Evolutionary conservation across 2,797 vertebrate species (phyloP), one percentile per base, ranked within the genome.

Genomic region (Poecilia velifera): DNA sequence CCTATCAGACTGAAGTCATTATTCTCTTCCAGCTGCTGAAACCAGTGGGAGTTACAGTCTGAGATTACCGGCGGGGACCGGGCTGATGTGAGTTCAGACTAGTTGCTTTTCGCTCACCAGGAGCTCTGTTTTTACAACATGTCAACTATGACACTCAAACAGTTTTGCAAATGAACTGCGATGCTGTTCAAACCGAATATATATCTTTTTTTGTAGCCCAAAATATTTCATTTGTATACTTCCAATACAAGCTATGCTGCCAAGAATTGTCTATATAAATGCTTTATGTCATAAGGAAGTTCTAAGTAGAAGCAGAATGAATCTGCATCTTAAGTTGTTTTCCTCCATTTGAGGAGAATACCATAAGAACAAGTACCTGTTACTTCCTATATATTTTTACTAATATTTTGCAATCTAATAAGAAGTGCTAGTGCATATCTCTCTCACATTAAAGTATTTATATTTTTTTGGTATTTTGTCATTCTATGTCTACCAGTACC

Each of bases 71-170:
- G 91, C 93, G 91, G 72, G 88, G 79, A 89, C 80, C 64, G 84
- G 91, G 87, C 80, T 80, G 90, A 92, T 88, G 91, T 89, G 93
- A 93, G 89, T 90, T 93, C 93, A 93, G 81, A 85, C 85, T 78
- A 0, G 76, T 80, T 79, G 83, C 87, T 90, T 91, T 89, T 87
- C 72, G 66, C 80, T 90, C 91, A 84, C 84, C 84, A 20, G 90
- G 86, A 90, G 82, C 76, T 81, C 73, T 89, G 87, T 88, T 91
- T 91, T 90, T 83, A 84, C 83, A 88, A 88, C 83, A 57, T 85
- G 83, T 79, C 68, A 70, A 90, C 89, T 55, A 87, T 86, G 89
- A 89, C 81, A 80, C 55, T 75, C 25, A 92, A 93, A 90, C 72
- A 81, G 76, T 81, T 70, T 53, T 83, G 83, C 84, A 84, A 93